Base-by-base conservation (phyloP, 2,888 invertebrate species). In the Drosophila tripunctata region DNA sequence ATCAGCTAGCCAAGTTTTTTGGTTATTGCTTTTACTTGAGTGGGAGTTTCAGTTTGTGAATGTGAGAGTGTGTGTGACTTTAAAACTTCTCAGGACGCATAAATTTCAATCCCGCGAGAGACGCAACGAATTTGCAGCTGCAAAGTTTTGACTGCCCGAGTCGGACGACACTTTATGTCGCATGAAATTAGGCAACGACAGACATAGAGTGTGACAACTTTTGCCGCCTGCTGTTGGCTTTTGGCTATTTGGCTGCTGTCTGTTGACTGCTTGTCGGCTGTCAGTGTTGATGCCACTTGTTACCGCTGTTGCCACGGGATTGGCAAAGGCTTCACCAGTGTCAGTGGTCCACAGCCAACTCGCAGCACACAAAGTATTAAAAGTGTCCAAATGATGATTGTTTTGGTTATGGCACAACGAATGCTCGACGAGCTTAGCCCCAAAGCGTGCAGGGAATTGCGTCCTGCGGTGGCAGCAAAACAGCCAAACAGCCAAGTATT, bases 341-440 rank as follows among this genome's bases (percentile, higher is more conserved):
- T 10, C 51, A 31, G 36, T 38, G 36, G 8, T 52, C 33, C 31
- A n/a, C 6, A 24, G 41, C 55, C 40, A 45, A 50, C 68, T 35
- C 31, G 43, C 60, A 56, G 64, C 66, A 78, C 75, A 78, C 70
- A 87, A 89, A 89, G 90, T 88, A 88, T 89, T 89, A 89, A 89
- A 89, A 88, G 82, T 83, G 89, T 89, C 90, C 89, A 88, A 89
- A 87, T 88, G 88, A 89, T 89, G 89, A 89, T 89, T 89, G 90
- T 88, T 88, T 88, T 84, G 82, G 88, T 85, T 89, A 83, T 83
- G 79, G 79, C 72, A 73, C 61, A 72, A 62, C 63, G 43, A 67
- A 54, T 60, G 67, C 71, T 61, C 52, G 35, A 57, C 56, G 45
- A 73, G 74, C 57, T 66, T 58, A 60, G 57, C 45, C 56, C 24